These are phyloP conservation scores for Arnoldichthys spilopterus DNA, from an alignment of 2,797 vertebrate genomes.

Conservation along the genomic window DNA sequence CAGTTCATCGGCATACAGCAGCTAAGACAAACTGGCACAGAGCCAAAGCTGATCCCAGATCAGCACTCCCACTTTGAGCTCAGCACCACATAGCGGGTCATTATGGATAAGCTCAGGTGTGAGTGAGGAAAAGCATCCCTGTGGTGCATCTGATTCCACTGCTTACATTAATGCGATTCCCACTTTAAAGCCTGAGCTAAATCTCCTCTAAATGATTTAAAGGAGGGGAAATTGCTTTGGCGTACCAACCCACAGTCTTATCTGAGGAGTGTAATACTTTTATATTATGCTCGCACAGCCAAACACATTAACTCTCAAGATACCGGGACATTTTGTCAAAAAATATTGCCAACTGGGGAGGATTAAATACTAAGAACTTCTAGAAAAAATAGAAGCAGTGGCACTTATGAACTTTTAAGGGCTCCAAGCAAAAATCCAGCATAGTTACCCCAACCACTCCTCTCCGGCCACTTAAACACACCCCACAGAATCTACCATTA, in stretches of 20 bases:
- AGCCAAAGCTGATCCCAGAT: background rate
- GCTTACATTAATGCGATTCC: slow-evolving; percentile 29
- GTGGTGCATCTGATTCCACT: slow-evolving; percentile 18
- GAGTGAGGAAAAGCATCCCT: slow-evolving; percentile 8
- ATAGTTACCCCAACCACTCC: background rate
- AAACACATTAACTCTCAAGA: slow-evolving; percentile 17
- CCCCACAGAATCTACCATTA: too few relatives aligned
- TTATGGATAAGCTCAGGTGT: slow-evolving; percentile 28
- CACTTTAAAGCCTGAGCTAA: slow-evolving; percentile 28
- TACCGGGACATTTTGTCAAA: background rate
- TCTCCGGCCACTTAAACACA: too few relatives aligned
- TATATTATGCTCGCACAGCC: slow-evolving; percentile 15
- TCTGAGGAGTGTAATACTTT: slow-evolving; percentile 19
- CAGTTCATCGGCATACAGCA: background rate
- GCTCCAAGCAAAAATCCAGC: background rate
- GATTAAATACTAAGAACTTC: background rate
- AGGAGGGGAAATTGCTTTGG: slow-evolving; percentile 37
- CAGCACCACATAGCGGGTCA: background rate
- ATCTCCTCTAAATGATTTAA: slow-evolving; percentile 43
- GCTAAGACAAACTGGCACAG: background rate
- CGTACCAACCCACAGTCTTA: slow-evolving; percentile 23
- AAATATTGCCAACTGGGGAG: background rate
- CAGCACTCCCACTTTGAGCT: background rate
- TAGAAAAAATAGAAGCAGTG: background rate
- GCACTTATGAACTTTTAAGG: background rate